Conservation (phyloP, 2,797 vertebrate genomes). For the Sandelia bainsii region DNA sequence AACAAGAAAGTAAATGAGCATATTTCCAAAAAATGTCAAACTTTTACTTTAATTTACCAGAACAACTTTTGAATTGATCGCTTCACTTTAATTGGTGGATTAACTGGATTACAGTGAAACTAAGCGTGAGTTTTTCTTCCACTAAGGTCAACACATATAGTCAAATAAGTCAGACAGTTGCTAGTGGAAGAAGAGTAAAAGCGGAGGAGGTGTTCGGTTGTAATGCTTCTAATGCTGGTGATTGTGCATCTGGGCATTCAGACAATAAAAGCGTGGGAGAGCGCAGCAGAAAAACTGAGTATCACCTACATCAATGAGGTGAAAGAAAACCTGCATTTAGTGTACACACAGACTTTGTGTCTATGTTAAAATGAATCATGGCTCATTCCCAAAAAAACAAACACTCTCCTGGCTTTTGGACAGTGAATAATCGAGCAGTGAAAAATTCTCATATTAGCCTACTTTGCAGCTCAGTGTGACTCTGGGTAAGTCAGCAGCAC, state of each 20-base stretch:
- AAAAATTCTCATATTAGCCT: slow-evolving; percentile 56
- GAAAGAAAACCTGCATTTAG: slow-evolving; percentile 15
- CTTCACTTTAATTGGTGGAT: no score
- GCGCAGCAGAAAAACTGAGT: slow-evolving; percentile 24
- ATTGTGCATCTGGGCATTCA: slow-evolving; percentile 29
- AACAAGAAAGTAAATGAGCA: no score
- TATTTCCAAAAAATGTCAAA: no score
- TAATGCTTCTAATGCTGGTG: slow-evolving; percentile 5
- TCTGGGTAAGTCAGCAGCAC: slow-evolving; percentile 55
- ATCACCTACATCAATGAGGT: slow-evolving; percentile 55
- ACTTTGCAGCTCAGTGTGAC: slow-evolving; percentile 55
- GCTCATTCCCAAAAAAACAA: slow-evolving; percentile 14
- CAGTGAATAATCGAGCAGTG: slow-evolving; percentile 56
- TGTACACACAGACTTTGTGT: slow-evolving; percentile 36
- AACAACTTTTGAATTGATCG: no score
- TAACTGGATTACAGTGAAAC: no score
- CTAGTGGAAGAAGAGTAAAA: slow-evolving; percentile 25
- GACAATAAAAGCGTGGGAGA: slow-evolving; percentile 41
- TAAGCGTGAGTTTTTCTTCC: not conserved
- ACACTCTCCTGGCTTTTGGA: slow-evolving; percentile 37
- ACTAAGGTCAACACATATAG: slow-evolving; percentile 44
- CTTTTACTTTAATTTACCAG: no score
- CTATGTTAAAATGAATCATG: slow-evolving; percentile 64
- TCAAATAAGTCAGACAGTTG: slow-evolving; percentile 40
- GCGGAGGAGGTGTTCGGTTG: slow-evolving; percentile 11